A percentile compares a stretch with the other conserved stretches of the same genome.
phyloP scores from a whole-genome alignment of 92 coral and sea anemone genomes.

The Micromussa lordhowensis region DNA sequence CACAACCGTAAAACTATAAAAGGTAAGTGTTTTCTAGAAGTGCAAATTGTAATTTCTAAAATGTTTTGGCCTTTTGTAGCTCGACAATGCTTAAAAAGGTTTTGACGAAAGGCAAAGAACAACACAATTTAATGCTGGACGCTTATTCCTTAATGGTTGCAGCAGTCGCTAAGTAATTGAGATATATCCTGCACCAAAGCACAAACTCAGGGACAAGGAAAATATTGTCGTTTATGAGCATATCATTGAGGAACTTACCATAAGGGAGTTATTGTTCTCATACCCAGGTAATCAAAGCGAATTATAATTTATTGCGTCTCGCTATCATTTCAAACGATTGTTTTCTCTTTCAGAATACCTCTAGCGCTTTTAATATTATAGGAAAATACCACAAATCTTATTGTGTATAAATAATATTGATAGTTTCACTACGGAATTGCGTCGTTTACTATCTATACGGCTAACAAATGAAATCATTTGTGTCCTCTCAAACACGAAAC shows the following conservation, averaged over 20 bases:
- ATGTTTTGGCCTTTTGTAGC: neutral
- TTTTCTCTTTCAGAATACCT: neutral
- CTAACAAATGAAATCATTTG: neutral
- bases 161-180: neutral
- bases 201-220: neutral
- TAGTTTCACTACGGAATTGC: neutral
- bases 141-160: neutral
- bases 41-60: neutral
- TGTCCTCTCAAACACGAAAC: neutral
- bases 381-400: neutral
- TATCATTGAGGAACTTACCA: neutral
- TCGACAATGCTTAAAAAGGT: neutral
- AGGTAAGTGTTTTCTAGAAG: neutral
- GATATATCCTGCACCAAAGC: neutral
- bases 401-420: neutral
- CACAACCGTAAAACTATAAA: too few species aligned
- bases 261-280: conserved; percentile 9
- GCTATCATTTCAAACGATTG: neutral
- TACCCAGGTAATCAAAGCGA: conserved; percentile 3
- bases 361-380: neutral
- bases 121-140: neutral
- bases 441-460: neutral
- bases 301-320: neutral
- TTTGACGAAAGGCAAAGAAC: too few species aligned
- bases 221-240: neutral